Base-by-base conservation (phyloP, 2,888 invertebrate species). In the Apoderus coryli region DNA sequence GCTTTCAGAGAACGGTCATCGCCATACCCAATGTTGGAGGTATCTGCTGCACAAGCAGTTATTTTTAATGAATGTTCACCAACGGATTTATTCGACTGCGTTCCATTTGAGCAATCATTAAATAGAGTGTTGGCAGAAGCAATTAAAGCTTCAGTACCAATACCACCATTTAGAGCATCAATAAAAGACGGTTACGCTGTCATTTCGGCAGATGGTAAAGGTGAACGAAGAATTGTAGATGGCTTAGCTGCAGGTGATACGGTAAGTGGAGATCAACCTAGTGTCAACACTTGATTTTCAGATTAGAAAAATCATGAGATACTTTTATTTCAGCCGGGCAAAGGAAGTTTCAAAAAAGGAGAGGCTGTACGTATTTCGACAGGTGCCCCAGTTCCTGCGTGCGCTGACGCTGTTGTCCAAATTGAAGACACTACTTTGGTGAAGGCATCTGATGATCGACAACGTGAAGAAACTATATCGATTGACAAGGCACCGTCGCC, bases 101-200 rank as follows among this genome's bases (percentile, higher is more conserved):
- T 62, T 7, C 39, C 48, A 10, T 46, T 62, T 14, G 49, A 59
- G 32, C 46, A 64, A 22, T 57, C 62, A 4, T 40, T 70, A 16
- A 70, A 74, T 1, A 60, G 68, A 45, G 65, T 81, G 37, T 60
- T 85, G 7, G 74, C 74, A 1, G 66, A 74, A 44, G 65, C 73
- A 44, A 59, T 85, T n/a, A 51, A 54, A 43, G 75, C 86, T 1
- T 58, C 59, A 29, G 77, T 75, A 37, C 68, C 80, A n/a, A 64
- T 86, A 50, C 95, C 96, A 11, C 84, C 92, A 1, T 95, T 93
- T 54, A 72, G 77, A 28, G 92, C 93, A 11, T 93, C 93, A 0
- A 77, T 89, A 19, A 96, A 93, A 63, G 95, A 96, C 63, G 96
- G 95, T 2, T 96, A 95, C 60, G 93, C 93, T 3, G 82, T 93